Base-by-base conservation (phyloP, 2,888 invertebrate species). In the Amphipoea oculea region DNA sequence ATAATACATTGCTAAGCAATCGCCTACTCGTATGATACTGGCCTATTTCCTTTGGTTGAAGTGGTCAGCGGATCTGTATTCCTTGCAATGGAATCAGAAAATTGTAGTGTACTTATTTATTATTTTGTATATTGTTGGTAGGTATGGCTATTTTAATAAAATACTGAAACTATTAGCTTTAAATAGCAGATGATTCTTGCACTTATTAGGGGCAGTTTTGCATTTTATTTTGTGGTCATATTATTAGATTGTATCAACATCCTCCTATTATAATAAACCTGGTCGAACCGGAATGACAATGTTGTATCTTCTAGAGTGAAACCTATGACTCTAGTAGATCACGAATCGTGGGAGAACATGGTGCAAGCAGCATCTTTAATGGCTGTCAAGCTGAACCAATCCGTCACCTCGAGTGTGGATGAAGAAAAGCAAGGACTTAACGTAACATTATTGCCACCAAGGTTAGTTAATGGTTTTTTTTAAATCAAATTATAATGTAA, bases 261-360 rank as follows among this genome's bases (percentile, higher is more conserved):
- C 29, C 29, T 29, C 29, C 29, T 48, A 12, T 69, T 70, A 23
- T 14, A 23, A 54, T 54, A 70, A 23, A 54, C 40, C 20, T 40
- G 17, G 5, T 36, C 9, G 36, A 14, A 70, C 14, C 7, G 7
- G 51, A 23, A 23, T 40, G n/a, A 60, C 60, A 73, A 42, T 29
- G 9, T 65, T 71, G 1, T 42, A 23, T 62, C 20, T 82, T 86
- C 7, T 70, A 86, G 89, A 23, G 57, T 78, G 45, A 78, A 78
- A 36, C 74, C 87, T 42, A 74, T 89, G 45, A 90, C 93, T 9
- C 86, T 95, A 85, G 94, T 96, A 9, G 93, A 94, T 76, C 96
- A 94, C 66, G 94, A 96, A 76, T 96, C 96, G 0, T 96, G 95
- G 95, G 96, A 96, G 72, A 96, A 96, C 76, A 90, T 96, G 36